Conservation (phyloP, 2,113 vertebrate species). For the Alligator mississippiensis region DNA sequence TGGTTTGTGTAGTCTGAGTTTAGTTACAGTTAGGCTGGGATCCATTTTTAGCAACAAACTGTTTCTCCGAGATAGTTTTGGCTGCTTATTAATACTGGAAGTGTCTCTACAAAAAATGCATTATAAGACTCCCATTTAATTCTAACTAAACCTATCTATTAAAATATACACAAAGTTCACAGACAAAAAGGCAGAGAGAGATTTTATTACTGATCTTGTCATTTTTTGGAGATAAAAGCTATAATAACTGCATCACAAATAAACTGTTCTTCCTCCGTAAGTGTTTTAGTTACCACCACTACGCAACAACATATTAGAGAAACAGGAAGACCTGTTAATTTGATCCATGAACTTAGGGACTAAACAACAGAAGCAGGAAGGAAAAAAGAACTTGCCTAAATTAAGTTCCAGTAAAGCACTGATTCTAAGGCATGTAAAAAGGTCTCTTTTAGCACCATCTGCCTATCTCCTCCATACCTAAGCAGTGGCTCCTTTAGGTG, state of each 20-base stretch:
- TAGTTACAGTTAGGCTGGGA: slow-evolving; percentile 74
- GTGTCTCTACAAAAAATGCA: slow-evolving; percentile 61
- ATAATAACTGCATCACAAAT: slow-evolving; percentile 47
- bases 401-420: background rate
- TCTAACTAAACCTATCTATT: slow-evolving; percentile 51
- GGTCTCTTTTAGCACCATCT: background rate
- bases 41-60: slow-evolving; percentile 84
- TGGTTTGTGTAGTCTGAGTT: slow-evolving; percentile 67
- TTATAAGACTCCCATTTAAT: slow-evolving; percentile 52
- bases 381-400: slow-evolving; percentile 3
- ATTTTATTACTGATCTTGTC: slow-evolving; percentile 43
- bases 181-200: background rate
- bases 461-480: background rate
- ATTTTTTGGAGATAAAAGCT: slow-evolving; percentile 24
- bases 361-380: slow-evolving; percentile 11
- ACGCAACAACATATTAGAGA: background rate
- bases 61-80: slow-evolving; percentile 72
- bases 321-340: slow-evolving; percentile 4
- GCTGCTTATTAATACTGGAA: slow-evolving; percentile 78
- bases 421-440: background rate
- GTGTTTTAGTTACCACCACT: background rate
- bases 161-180: slow-evolving; percentile 67
- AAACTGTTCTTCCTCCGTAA: slow-evolving; percentile 27
- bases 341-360: background rate
- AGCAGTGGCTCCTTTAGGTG: background rate